phyloP scores from a whole-genome alignment of 2,113 vertebrate species.

The Muscicapa adusta region DNA sequence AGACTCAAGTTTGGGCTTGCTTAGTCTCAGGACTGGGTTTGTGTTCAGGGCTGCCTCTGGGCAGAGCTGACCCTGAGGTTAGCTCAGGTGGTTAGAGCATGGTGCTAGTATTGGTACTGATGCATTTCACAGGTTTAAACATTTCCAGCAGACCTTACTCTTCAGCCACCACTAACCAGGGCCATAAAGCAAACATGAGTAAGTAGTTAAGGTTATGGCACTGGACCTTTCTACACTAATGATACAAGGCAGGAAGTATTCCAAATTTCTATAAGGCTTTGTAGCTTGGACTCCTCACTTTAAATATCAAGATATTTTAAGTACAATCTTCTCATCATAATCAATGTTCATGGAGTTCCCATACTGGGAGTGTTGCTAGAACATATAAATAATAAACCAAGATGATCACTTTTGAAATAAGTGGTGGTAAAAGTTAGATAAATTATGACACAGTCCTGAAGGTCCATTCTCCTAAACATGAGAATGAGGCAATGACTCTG shows the following conservation, averaged over 20 bases:
- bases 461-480: not conserved
- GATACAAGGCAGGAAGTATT: not conserved
- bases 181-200: not conserved
- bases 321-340: not conserved
- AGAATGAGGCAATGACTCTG: conserved; percentile 29
- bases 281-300: not conserved
- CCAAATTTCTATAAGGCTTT: not conserved
- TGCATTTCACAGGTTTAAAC: not conserved
- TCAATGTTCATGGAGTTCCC: not conserved
- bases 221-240: not conserved
- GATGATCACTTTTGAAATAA: conserved; percentile 1
- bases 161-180: not conserved
- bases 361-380: not conserved
- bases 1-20: not conserved
- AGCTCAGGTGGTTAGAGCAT: not conserved
- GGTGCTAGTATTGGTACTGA: not conserved
- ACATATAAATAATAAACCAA: not conserved
- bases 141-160: not conserved
- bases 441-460: conserved; percentile 17
- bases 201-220: not conserved
- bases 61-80: not conserved
- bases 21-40: not conserved
- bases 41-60: not conserved
- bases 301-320: not conserved
- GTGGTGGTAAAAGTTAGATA: conserved; percentile 38